A percentile compares a stretch with the other conserved stretches of the same genome.
Conservation (phyloP, 2,113 vertebrate genomes). For the Pongo abelii region DNA sequence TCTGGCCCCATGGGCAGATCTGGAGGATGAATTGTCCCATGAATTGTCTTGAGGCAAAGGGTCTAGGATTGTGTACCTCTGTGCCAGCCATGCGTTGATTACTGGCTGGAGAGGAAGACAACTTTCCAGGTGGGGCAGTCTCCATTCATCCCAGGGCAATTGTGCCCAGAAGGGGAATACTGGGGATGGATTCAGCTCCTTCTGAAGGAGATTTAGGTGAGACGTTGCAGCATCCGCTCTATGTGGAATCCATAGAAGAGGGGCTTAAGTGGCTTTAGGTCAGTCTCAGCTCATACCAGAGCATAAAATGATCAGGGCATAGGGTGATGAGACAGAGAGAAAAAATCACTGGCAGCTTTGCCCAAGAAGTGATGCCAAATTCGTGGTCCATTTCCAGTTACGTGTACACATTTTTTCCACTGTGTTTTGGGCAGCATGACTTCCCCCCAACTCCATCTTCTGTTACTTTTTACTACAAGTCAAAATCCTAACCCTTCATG, state of each 20-base stretch:
- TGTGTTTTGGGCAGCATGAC: not conserved
- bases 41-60: not conserved
- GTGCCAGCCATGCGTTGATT: not conserved
- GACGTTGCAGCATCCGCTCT: accelerated
- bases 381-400: not conserved
- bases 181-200: not conserved
- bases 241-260: not conserved
- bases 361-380: not conserved
- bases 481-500: not conserved
- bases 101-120: not conserved
- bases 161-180: not conserved
- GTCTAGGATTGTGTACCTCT: not conserved
- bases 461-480: not conserved
- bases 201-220: not conserved
- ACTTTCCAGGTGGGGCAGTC: not conserved
- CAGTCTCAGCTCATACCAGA: not conserved
- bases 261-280: not conserved
- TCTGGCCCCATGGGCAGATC: not conserved
- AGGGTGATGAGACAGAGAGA: not conserved
- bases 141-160: not conserved
- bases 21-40: not conserved
- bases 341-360: not conserved
- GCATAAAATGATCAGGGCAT: not conserved
- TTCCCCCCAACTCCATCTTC: not conserved
- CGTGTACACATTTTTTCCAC: not conserved